Evolutionary conservation across 2,888 invertebrate genomes (phyloP).

Genomic region (Ennomos erosarius): DNA sequence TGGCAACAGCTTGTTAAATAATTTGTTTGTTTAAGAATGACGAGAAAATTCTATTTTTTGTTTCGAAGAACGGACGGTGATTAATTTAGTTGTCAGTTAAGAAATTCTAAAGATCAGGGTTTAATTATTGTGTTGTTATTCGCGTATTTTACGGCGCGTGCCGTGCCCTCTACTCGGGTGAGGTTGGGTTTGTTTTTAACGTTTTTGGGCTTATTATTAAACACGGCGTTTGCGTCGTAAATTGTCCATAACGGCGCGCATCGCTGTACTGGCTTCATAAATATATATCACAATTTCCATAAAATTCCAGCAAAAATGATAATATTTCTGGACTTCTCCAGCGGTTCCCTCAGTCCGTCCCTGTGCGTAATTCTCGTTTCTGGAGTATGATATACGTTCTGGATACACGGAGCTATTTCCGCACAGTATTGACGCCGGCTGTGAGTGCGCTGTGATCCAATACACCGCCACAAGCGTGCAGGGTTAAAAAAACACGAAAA

Average conservation of each 20-base stretch:
- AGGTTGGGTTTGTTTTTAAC: constrained; percentile 19
- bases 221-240: constrained; percentile 1
- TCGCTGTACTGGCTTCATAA: too few species aligned
- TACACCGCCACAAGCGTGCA: not conserved
- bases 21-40: constrained; percentile 56
- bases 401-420: constrained; percentile 61
- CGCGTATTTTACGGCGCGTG: constrained; percentile 21
- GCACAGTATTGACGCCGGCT: constrained; percentile 48
- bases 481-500: not conserved
- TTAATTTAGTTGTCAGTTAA: constrained; percentile 65
- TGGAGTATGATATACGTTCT: constrained; percentile 72
- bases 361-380: constrained; percentile 65
- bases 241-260: not conserved
- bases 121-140: constrained; percentile 30
- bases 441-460: constrained; percentile 21
- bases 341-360: constrained; percentile 59
- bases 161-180: constrained; percentile 20
- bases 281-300: not conserved
- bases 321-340: constrained; percentile 62
- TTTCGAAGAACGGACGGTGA: constrained; percentile 59
- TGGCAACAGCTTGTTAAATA: constrained; percentile 60
- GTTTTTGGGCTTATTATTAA: not conserved
- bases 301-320: constrained; percentile 11
- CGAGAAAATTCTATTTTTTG: constrained; percentile 65
- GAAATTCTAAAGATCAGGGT: constrained; percentile 31